Evolutionary conservation across 2,888 invertebrate genomes (phyloP).

Genomic region (Harpalus rubripes): DNA sequence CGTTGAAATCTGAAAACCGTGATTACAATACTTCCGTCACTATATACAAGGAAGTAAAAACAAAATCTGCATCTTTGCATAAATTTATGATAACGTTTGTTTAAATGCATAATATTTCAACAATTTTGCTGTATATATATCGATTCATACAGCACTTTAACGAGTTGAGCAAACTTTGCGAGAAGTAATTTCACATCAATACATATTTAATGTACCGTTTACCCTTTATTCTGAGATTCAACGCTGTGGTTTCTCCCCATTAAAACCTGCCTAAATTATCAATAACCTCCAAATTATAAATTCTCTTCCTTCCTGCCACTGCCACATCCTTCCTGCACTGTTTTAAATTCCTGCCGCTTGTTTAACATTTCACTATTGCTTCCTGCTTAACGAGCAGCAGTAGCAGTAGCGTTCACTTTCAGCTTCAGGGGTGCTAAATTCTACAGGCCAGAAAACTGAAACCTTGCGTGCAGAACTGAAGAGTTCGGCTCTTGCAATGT

Average conservation of each 20-base stretch:
- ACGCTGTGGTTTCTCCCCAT: neutral
- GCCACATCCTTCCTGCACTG: neutral
- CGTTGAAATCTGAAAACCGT: too few species aligned
- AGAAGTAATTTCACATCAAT: neutral
- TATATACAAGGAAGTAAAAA: too few species aligned
- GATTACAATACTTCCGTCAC: too few species aligned
- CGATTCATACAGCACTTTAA: too few species aligned
- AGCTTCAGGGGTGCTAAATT: neutral
- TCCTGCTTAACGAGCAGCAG: neutral
- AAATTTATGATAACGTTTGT: too few species aligned
- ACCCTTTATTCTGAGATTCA: neutral
- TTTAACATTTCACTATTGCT: neutral
- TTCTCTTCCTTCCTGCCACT: neutral
- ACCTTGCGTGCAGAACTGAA: neutral
- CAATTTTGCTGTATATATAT: too few species aligned
- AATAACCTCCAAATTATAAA: neutral
- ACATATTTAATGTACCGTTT: neutral
- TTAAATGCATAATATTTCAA: too few species aligned
- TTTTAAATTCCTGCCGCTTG: slow-evolving; percentile 5
- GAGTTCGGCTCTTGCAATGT: slow-evolving; percentile 23
- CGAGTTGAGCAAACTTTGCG: too few species aligned
- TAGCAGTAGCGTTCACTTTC: neutral
- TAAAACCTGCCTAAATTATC: neutral
- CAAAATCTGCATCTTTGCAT: too few species aligned
- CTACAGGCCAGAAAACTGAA: neutral